Percentiles rank a stretch among this genome's conserved stretches.
phyloP scores from a whole-genome alignment of 2,888 invertebrate genomes.

The Andrena bicolor region DNA sequence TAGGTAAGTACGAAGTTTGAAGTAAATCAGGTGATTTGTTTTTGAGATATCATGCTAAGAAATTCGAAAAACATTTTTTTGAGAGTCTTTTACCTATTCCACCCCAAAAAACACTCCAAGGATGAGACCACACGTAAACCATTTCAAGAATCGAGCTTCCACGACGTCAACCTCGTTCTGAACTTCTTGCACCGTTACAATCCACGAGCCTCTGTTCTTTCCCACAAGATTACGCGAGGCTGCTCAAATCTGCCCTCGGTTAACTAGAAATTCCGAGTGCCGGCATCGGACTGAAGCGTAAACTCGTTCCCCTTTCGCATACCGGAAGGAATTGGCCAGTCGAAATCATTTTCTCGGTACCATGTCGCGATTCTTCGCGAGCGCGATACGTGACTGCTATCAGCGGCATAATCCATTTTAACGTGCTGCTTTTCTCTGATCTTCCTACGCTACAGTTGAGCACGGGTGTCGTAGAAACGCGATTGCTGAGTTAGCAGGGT shows the following conservation, averaged over 20 bases:
- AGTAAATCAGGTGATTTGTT: no score
- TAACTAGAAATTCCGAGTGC: slow-evolving; percentile 13
- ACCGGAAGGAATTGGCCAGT: slow-evolving; percentile 43
- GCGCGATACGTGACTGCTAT: slow-evolving; percentile 56
- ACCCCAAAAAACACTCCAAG: no score
- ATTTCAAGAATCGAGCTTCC: no score
- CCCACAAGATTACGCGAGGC: slow-evolving; percentile 1
- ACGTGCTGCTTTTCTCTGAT: slow-evolving; percentile 52
- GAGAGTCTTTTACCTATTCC: no score
- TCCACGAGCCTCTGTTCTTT: no score
- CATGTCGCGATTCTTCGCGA: slow-evolving; percentile 49
- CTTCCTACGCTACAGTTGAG: slow-evolving; percentile 32
- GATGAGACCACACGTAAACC: no score
- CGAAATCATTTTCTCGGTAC: slow-evolving; percentile 49
- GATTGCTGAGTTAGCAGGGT: slow-evolving; percentile 64
- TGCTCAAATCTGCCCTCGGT: background rate
- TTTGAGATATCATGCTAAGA: no score
- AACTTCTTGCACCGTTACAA: no score
- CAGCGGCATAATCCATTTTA: slow-evolving; percentile 57
- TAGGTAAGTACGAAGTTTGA: no score
- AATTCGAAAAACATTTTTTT: no score
- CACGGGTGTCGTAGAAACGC: slow-evolving; percentile 57
- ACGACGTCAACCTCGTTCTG: no score
- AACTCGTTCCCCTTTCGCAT: slow-evolving; percentile 29
- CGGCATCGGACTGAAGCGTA: background rate